These are phyloP conservation scores for Ips nitidus DNA, from an alignment of 1,140 invertebrate genomes.

Conservation along the genomic window DNA sequence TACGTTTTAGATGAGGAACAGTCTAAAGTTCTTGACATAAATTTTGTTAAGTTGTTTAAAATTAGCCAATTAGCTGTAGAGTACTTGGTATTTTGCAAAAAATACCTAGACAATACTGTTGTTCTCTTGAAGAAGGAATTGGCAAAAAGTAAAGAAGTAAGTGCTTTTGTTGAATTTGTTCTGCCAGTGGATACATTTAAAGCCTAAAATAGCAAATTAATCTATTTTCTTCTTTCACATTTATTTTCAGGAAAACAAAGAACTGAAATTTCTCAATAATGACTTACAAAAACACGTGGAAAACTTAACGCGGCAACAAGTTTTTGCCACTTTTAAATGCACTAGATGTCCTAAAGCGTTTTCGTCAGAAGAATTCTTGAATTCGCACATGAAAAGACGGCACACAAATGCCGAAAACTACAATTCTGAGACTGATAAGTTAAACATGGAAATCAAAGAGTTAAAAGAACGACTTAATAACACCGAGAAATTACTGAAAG, in stretches of 20 bases:
- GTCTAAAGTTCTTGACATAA: conserved; percentile 62
- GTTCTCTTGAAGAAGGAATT: conserved; percentile 64
- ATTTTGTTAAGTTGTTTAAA: conserved; percentile 68
- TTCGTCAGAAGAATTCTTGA: conserved; percentile 59
- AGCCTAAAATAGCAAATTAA: background rate
- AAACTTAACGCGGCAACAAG: conserved; percentile 24
- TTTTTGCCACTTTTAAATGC: conserved; percentile 52
- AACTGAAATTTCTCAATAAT: conserved; percentile 38
- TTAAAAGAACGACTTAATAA: conserved; percentile 60
- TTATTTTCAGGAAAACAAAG: conserved; percentile 43
- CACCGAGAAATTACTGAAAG: conserved; percentile 54
- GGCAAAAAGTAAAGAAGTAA: conserved; percentile 57
- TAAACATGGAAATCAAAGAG: conserved; percentile 61
- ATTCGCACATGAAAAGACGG: conserved; percentile 57
- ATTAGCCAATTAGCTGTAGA: conserved; percentile 69
- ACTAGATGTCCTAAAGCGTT: conserved; percentile 59
- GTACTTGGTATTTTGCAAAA: conserved; percentile 69
- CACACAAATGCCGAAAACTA: conserved; percentile 45
- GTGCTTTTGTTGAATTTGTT: background rate
- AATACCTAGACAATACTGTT: conserved; percentile 67
- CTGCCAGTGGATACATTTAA: background rate
- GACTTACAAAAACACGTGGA: conserved; percentile 38
- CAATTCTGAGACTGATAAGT: conserved; percentile 57
- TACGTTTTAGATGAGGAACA: conserved; percentile 48
- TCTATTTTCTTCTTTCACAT: no score